A percentile compares a stretch with the other conserved stretches of the same genome.
These are phyloP conservation scores for Urosaurus nigricauda DNA, from an alignment of 2,797 vertebrate genomes.

Conservation along the genomic window DNA sequence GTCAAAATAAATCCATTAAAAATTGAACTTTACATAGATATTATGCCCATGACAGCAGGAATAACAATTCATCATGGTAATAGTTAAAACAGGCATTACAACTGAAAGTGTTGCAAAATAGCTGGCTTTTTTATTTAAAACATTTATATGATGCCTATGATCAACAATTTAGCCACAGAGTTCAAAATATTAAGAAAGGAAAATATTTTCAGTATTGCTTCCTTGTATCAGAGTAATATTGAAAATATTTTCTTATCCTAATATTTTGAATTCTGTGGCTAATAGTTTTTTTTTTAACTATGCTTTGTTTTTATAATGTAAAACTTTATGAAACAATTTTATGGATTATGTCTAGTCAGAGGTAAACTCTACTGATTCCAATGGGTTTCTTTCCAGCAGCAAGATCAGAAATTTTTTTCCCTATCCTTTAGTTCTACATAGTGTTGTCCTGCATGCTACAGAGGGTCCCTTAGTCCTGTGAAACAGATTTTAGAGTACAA, in stretches of 20 bases:
- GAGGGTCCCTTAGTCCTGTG: not conserved
- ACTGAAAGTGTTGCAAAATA: not conserved
- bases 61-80: not conserved
- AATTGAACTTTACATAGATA: too few species aligned
- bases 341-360: not conserved
- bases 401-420: not conserved
- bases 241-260: not conserved
- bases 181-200: not conserved
- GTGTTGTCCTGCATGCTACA: not conserved
- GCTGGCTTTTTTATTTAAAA: not conserved
- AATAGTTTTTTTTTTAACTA: too few species aligned
- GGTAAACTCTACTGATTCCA: not conserved
- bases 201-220: not conserved
- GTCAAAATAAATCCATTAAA: too few species aligned
- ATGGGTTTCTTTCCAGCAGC: not conserved
- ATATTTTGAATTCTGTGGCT: not conserved
- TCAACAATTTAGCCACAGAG: not conserved
- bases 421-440: not conserved
- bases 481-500: not conserved
- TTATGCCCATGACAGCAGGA: not conserved
- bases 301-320: not conserved
- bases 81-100: not conserved
- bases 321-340: not conserved
- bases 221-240: not conserved
- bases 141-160: not conserved